A percentile compares a stretch with the other conserved stretches of the same genome.
Evolutionary conservation across 2,797 vertebrate genomes (phyloP).

Genomic region (Peromyscus eremicus): DNA sequence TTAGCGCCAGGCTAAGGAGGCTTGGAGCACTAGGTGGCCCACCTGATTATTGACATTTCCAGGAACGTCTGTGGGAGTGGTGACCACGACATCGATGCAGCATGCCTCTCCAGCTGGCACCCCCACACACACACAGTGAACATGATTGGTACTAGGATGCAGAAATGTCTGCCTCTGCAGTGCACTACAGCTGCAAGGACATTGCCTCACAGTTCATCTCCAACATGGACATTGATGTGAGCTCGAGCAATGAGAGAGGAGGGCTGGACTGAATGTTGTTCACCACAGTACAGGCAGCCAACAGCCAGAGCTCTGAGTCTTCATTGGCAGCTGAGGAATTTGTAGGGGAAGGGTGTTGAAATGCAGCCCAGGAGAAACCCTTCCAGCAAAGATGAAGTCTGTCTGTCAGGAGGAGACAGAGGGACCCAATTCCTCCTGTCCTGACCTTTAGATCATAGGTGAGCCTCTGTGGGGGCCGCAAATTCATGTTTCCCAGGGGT

Average conservation of each 20-base stretch:
- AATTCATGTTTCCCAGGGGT: conserved; percentile 93
- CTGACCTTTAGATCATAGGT: conserved; percentile 90
- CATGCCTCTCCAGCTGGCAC: too few relatives aligned
- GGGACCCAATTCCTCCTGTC: background rate
- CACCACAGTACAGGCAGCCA: background rate
- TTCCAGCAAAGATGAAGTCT: background rate
- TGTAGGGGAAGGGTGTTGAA: too few relatives aligned
- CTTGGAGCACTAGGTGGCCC: background rate
- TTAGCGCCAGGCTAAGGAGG: rapidly evolving
- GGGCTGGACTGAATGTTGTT: rapidly evolving
- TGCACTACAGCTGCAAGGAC: conserved; percentile 84
- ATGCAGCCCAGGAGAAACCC: conserved; percentile 61
- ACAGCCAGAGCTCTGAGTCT: background rate
- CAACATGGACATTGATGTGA: conserved; percentile 93
- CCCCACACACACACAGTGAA: too few relatives aligned
- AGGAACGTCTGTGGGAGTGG: too few relatives aligned
- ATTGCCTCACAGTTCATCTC: conserved; percentile 94
- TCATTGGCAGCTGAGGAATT: background rate
- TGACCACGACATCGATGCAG: too few relatives aligned
- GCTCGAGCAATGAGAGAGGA: rapidly evolving
- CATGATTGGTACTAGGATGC: too few relatives aligned
- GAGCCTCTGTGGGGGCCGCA: conserved; percentile 94
- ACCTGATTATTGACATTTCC: rapidly evolving
- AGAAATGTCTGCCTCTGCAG: too few relatives aligned
- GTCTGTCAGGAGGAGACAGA: too few relatives aligned